These are phyloP conservation scores for Haplotaxodon microlepis DNA, from an alignment of 2,113 vertebrate genomes.

Conservation along the genomic window DNA sequence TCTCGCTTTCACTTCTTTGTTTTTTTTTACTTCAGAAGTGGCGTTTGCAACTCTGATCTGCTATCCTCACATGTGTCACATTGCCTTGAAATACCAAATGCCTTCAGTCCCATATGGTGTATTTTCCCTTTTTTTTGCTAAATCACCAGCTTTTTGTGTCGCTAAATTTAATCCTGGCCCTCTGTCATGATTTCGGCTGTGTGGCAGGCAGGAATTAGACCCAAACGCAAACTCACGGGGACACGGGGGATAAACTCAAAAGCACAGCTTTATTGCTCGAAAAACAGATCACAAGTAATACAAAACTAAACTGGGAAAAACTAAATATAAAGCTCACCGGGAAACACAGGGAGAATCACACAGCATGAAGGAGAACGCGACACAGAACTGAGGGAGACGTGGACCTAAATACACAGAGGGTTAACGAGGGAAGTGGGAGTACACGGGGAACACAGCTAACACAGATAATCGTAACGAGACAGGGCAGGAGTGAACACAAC, in stretches of 20 bases:
- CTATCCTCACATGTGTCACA: not conserved
- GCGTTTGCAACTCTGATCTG: not conserved
- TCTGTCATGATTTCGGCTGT: not conserved
- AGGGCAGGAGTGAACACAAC: not conserved
- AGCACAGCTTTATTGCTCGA: not conserved
- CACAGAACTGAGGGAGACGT: no score
- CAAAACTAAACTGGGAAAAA: not conserved
- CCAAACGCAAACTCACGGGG: not conserved
- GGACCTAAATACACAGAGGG: no score
- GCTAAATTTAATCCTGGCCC: not conserved
- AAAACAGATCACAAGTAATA: not conserved
- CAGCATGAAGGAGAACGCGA: rapidly evolving
- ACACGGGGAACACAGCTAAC: no score
- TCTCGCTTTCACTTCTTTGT: not conserved
- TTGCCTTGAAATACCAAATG: not conserved
- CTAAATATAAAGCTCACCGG: rapidly evolving
- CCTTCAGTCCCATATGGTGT: not conserved
- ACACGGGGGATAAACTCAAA: not conserved
- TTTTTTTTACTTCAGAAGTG: not conserved
- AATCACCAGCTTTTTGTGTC: not conserved
- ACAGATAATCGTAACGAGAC: not conserved
- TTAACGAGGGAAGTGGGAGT: no score
- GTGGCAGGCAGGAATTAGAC: not conserved
- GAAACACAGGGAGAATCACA: rapidly evolving
- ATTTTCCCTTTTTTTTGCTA: not conserved